Evolutionary conservation across 2,113 vertebrate genomes (phyloP).

Genomic region (Clarias macrocephalus): DNA sequence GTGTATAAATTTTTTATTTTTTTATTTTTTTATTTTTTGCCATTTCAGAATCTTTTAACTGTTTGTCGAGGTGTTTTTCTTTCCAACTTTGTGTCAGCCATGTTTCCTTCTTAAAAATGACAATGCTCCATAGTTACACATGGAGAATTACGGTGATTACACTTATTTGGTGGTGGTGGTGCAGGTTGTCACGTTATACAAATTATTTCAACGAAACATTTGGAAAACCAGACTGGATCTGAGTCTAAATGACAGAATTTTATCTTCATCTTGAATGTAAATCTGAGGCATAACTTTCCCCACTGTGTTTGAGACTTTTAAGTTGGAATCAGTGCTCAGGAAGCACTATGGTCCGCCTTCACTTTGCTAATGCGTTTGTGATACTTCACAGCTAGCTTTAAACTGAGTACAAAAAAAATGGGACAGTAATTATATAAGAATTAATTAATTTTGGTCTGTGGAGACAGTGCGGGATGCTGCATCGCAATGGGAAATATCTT

Average conservation of each 20-base stretch:
- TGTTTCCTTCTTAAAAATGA: too few species aligned
- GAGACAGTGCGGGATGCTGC: constrained; percentile 53
- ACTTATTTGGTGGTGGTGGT: too few species aligned
- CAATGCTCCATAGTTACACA: too few species aligned
- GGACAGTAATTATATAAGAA: not conserved
- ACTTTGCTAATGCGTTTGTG: not conserved
- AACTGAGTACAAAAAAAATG: not conserved
- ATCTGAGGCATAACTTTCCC: not conserved
- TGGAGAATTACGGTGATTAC: too few species aligned
- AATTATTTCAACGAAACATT: not conserved
- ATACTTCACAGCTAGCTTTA: not conserved
- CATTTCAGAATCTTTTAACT: too few species aligned
- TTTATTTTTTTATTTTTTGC: too few species aligned
- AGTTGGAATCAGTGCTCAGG: not conserved
- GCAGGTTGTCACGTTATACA: too few species aligned
- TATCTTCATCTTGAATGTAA: not conserved
- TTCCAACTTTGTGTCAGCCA: too few species aligned
- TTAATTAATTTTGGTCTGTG: constrained; percentile 3
- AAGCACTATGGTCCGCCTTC: not conserved
- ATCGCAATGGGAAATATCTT: constrained; percentile 89
- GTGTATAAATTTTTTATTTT: too few species aligned
- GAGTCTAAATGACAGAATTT: not conserved
- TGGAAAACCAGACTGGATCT: not conserved
- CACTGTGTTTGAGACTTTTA: not conserved
- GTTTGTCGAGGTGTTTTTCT: too few species aligned